These are phyloP conservation scores for Anguilla obscura DNA, from an alignment of 2,797 vertebrate genomes.

Conservation along the genomic window DNA sequence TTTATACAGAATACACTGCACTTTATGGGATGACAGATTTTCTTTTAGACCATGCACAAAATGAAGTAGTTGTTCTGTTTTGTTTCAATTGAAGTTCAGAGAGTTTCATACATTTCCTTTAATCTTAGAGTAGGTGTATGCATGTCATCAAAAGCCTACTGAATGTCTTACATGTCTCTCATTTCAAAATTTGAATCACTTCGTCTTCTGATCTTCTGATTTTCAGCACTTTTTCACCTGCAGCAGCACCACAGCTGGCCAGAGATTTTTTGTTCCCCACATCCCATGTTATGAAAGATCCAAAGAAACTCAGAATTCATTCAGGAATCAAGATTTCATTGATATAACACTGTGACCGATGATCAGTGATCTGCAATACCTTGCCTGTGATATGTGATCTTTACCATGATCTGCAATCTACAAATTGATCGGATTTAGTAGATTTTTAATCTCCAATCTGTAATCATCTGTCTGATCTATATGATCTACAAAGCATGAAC, in stretches of 20 bases:
- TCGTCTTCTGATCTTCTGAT: not conserved
- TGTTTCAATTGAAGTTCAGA: slow-evolving; percentile 23
- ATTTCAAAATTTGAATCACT: not conserved
- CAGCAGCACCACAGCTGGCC: slow-evolving; percentile 31
- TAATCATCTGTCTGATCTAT: not conserved
- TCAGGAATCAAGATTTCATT: slow-evolving; percentile 40
- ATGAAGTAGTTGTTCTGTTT: slow-evolving; percentile 26
- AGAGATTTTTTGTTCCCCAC: slow-evolving; percentile 47
- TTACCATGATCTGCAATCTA: not conserved
- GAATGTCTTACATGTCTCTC: slow-evolving; percentile 11
- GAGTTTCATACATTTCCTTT: not conserved
- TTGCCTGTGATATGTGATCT: not conserved
- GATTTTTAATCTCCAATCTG: not conserved
- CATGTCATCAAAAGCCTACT: not conserved
- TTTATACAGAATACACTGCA: slow-evolving; percentile 39
- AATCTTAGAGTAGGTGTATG: not conserved
- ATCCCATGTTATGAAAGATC: slow-evolving; percentile 45
- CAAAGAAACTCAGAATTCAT: slow-evolving; percentile 50
- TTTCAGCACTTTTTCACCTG: not conserved
- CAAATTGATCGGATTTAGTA: not conserved
- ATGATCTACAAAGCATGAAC: not conserved
- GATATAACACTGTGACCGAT: not conserved
- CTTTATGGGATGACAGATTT: slow-evolving; percentile 41
- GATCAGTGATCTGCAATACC: not conserved
- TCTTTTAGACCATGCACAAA: slow-evolving; percentile 62